A percentile compares a stretch with the other conserved stretches of the same genome.
phyloP scores from a whole-genome alignment of 2,113 vertebrate species.

The Chrysemys picta region DNA sequence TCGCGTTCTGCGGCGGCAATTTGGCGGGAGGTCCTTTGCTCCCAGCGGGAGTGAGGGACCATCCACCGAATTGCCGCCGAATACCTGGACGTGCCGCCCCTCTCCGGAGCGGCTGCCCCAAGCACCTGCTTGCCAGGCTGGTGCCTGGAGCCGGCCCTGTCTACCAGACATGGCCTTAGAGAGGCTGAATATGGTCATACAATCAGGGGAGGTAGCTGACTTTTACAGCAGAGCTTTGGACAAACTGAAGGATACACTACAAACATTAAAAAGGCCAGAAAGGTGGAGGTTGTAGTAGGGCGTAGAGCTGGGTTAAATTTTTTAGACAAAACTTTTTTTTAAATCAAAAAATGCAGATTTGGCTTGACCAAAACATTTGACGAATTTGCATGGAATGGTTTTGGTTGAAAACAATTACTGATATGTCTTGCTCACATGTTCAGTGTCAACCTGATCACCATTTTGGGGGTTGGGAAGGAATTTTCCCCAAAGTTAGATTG shows the following conservation, averaged over 20 bases:
- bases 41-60: too few relatives aligned
- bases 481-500: not conserved
- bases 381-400: not conserved
- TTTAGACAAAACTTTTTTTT: not conserved
- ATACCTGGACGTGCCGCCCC: too few relatives aligned
- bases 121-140: too few relatives aligned
- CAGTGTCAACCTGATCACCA: not conserved
- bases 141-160: too few relatives aligned
- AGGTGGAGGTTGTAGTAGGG: not conserved
- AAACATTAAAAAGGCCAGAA: not conserved
- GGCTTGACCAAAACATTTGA: not conserved
- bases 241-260: not conserved
- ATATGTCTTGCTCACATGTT: not conserved
- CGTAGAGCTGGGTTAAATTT: not conserved
- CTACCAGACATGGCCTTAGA: not conserved
- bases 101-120: too few relatives aligned
- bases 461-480: not conserved
- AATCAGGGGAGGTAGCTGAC: not conserved
- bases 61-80: too few relatives aligned
- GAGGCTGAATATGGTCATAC: not conserved
- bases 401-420: not conserved
- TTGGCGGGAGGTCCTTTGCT: too few relatives aligned
- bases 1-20: too few relatives aligned
- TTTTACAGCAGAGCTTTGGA: not conserved
- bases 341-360: not conserved